Base-by-base conservation (phyloP, 2,888 invertebrate genomes). In the Apoda limacodes region DNA sequence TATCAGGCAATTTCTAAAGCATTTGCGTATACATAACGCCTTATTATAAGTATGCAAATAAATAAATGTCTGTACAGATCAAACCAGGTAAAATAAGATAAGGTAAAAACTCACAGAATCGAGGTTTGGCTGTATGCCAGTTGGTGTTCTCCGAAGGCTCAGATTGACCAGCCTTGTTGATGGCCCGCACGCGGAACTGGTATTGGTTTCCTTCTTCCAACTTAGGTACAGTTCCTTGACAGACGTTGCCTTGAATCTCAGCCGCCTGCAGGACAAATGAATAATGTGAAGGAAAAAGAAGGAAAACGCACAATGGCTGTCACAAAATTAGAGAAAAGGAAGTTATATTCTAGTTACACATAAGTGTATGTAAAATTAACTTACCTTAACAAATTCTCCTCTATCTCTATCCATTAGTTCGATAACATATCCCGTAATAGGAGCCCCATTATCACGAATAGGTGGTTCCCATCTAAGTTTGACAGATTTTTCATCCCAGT, bases 161-260 rank as follows among this genome's bases (percentile, higher is more conserved):
- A 0, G 95, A 95, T 22, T 88, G 88, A 2, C 99, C 98, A 25
- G 96, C 96, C 75, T 95, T 94, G 74, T 99, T 99, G 9, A 97
- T 78, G 11, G 98, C 98, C n/a, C 92, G 84, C 2, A 96, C 86
- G 19, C 95, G 83, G 85, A 97, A 98, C 67, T 97, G 95, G 64
- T 98, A 98, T 56, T 95, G 95, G 66, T 94, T 94, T 11, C 95
- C 95, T 71, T 95, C 94, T 56, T 94, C 93, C 50, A 98, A 74
- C 66, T 91, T 91, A 0, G 90, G 90, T 0, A 98, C 95, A 5
- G 91, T 89, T 14, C 94, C 97, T 51, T 89, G 88, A 60, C 92
- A 93, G 32, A 88, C 76, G 37, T 92, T 91, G 31, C 95, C 95
- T 42, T 88, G 85, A 25, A 93, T 87, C 70, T 95, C 94, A 0